These are phyloP conservation scores for Dipodomys merriami DNA, from an alignment of 2,113 vertebrate genomes.

Conservation along the genomic window DNA sequence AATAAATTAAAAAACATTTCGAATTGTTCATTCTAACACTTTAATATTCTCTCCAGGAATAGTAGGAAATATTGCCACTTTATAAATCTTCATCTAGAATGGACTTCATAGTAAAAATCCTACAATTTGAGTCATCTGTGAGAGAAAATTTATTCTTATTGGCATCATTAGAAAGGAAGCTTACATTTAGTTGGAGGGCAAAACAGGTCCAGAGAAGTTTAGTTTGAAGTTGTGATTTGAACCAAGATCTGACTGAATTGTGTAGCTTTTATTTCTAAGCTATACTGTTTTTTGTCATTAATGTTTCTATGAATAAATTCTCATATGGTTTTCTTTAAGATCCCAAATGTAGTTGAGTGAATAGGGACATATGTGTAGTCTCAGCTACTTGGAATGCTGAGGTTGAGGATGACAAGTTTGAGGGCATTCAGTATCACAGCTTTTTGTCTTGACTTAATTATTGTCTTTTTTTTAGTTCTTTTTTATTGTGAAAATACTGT, in stretches of 20 bases:
- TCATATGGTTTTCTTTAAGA: not conserved
- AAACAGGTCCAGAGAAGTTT: not conserved
- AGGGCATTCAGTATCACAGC: no score
- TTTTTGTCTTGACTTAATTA: no score
- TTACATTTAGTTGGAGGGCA: not conserved
- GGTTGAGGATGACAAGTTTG: not conserved
- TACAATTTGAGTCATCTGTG: not conserved
- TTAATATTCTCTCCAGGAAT: not conserved
- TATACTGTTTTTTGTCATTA: not conserved
- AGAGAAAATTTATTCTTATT: not conserved
- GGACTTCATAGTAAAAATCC: not conserved
- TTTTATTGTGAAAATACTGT: no score
- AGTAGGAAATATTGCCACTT: not conserved
- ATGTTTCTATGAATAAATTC: not conserved
- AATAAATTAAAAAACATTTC: not conserved
- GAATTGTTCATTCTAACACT: not conserved
- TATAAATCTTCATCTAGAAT: not conserved
- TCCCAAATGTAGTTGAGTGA: not conserved
- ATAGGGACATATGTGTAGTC: not conserved
- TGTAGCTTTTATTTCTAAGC: not conserved
- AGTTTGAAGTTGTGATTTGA: conserved; percentile 34
- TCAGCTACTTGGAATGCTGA: not conserved
- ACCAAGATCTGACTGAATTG: conserved; percentile 7
- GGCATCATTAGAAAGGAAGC: not conserved
- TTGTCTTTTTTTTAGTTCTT: no score